Base-by-base conservation (phyloP, 2,888 invertebrate genomes). In the Lymantria dispar region DNA sequence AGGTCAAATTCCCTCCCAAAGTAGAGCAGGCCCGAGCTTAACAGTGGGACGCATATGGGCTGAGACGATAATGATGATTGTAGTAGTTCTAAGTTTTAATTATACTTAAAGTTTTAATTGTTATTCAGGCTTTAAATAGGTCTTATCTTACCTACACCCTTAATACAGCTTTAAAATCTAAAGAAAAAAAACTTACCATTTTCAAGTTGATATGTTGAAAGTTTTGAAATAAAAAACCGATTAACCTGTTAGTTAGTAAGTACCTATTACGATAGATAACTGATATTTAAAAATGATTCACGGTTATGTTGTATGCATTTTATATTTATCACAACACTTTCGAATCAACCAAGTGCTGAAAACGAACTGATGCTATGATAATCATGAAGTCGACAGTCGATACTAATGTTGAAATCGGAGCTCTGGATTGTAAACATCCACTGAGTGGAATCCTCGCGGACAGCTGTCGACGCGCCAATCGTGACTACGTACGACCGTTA, bases 391-490 rank as follows among this genome's bases (percentile, higher is more conserved):
- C 62, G 58, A 66, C 53, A 70, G 79, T 68, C 78, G 77, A 62
- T 72, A 75, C 73, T 83, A 81, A 82, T 81, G 83, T 83, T 78
- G 90, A 74, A 86, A 90, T 83, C 86, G 85, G 90, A 90, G 82
- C 76, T 61, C 52, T 56, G 40, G 54, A 78, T 68, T 88, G 78
- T 90, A 90, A 90, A 90, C 90, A 90, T 88, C 87, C 87, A 88
- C 69, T 76, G 81, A 76, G 72, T 81, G 85, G 85, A 85, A 87
- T 88, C 85, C 80, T 76, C 77, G 65, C 68, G 63, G 57, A 54
- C 48, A 59, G 61, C 62, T 66, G 66, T 52, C 61, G 69, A 54
- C 59, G 52, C 60, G 47, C 64, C 66, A 67, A 56, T 62, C 62
- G 59, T 62, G 63, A 62, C 59, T 59, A 65, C 62, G 65, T 65